Conservation (phyloP, 2,797 vertebrate species). For the Halcyon badia region DNA sequence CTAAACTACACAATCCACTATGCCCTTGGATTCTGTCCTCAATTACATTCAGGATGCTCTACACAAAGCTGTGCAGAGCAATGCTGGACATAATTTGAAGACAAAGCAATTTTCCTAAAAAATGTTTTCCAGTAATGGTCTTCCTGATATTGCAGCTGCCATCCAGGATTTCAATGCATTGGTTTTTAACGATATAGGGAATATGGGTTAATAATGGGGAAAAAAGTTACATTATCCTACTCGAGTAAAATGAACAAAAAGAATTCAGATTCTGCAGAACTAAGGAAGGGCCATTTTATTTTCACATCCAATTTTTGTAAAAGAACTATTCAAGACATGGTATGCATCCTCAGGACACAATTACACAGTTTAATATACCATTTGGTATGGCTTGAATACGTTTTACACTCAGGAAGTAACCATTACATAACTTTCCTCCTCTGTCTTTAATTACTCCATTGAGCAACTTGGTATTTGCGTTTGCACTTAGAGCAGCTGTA, state of each 20-base stretch:
- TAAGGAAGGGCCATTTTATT: not conserved
- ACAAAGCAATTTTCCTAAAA: slow-evolving; percentile 8
- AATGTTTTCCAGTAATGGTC: not conserved
- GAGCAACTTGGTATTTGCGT: slow-evolving; percentile 46
- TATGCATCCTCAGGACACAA: not conserved
- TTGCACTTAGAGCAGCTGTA: slow-evolving; percentile 35
- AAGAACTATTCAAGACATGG: not conserved
- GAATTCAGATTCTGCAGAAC: not conserved
- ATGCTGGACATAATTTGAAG: not conserved
- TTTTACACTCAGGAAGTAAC: slow-evolving; percentile 13
- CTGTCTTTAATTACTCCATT: slow-evolving; percentile 57
- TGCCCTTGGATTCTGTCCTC: not conserved
- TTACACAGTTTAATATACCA: not conserved
- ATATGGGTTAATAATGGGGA: not conserved
- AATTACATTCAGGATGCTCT: not conserved
- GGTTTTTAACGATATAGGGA: not conserved
- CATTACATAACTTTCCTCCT: slow-evolving; percentile 1
- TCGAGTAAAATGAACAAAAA: not conserved
- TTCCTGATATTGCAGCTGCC: not conserved
- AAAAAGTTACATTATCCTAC: not conserved
- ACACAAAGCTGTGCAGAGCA: not conserved
- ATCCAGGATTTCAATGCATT: not conserved
- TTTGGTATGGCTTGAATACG: not conserved
- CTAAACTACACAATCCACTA: not conserved
- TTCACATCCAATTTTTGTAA: not conserved